Evolutionary conservation across 2,113 vertebrate genomes (phyloP).

Genomic region (Pao palembangensis): DNA sequence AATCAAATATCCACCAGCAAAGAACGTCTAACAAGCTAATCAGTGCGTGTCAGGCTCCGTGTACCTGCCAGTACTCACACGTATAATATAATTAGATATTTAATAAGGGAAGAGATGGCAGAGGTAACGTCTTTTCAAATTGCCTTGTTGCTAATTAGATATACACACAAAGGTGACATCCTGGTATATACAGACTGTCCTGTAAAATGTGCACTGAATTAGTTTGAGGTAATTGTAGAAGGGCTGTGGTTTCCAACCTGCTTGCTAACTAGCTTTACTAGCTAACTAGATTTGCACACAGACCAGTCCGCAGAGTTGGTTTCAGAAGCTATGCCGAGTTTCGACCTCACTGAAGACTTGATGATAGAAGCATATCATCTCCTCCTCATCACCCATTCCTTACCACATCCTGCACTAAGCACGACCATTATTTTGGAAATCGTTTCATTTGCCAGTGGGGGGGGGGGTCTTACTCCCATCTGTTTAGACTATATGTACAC

Average conservation of each 20-base stretch:
- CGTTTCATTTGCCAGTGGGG: constrained; percentile 53
- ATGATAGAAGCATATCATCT: too few species aligned
- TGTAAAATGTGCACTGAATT: constrained; percentile 1
- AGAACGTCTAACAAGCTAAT: too few species aligned
- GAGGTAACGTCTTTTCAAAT: neutral
- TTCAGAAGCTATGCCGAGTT: constrained; percentile 33
- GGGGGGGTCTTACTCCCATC: constrained; percentile 52
- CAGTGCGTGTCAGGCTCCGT: too few species aligned
- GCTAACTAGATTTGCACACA: too few species aligned
- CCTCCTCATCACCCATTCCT: constrained; percentile 47
- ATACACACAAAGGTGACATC: neutral
- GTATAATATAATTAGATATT: neutral
- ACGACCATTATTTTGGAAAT: constrained; percentile 64
- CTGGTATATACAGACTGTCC: neutral
- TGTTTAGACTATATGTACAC: constrained; percentile 53
- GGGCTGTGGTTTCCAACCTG: too few species aligned
- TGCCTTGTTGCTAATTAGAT: neutral
- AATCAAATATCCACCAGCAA: neutral
- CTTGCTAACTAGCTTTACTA: too few species aligned
- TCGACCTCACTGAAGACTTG: neutral
- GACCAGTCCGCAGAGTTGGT: constrained; percentile 25
- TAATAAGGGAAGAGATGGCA: neutral
- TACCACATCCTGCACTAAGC: constrained; percentile 32
- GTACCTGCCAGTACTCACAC: neutral
- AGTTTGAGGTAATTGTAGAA: too few species aligned